Evolutionary conservation across 2,888 invertebrate species (phyloP).

Genomic region (Machimus rusticus): DNA sequence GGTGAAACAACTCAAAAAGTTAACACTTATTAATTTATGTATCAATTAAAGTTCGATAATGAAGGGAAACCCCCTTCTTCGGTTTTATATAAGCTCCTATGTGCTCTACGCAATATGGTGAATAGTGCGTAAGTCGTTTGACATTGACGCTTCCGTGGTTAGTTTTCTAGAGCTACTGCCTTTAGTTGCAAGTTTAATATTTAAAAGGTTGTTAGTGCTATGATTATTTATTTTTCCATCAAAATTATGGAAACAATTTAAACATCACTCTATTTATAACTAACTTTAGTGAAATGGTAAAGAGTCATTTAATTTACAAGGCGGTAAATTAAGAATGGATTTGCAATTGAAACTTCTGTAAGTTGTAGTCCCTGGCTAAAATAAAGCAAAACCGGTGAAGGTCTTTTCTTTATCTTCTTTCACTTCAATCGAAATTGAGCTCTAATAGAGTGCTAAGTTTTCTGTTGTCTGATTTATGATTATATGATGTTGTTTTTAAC

Average conservation of each 20-base stretch:
- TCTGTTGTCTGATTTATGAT: neutral
- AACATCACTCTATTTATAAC: too few relatives aligned
- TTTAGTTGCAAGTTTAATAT: neutral
- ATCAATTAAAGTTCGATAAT: neutral
- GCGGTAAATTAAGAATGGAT: neutral
- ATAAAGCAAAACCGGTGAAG: neutral
- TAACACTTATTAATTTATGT: neutral
- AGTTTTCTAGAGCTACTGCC: neutral
- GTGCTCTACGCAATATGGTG: neutral
- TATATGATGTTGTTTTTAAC: neutral
- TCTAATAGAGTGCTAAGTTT: neutral
- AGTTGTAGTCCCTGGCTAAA: neutral
- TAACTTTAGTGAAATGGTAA: neutral
- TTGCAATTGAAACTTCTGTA: neutral
- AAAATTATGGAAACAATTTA: too few relatives aligned
- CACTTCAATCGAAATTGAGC: too few relatives aligned
- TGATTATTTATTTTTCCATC: too few relatives aligned
- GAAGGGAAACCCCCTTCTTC: neutral
- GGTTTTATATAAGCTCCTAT: neutral
- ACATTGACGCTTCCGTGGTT: too few relatives aligned
- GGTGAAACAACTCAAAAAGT: neutral
- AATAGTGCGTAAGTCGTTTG: neutral
- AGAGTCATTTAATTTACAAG: neutral
- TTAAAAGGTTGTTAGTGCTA: too few relatives aligned
- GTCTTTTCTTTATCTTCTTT: neutral